These are phyloP conservation scores for Lysiphlebus fabarum DNA, from an alignment of 1,140 invertebrate genomes.

Conservation along the genomic window DNA sequence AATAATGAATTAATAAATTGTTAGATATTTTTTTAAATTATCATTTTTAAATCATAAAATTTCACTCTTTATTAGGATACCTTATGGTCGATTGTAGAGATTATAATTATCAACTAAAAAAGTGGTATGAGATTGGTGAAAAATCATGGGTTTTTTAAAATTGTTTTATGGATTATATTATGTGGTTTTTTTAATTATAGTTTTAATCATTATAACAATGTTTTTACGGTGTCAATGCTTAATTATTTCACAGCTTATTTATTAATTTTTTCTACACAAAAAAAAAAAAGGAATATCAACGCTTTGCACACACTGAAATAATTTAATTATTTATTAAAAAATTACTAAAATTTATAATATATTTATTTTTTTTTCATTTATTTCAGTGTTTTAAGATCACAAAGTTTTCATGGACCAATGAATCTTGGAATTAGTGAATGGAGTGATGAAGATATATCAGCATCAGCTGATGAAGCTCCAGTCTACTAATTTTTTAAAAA, in stretches of 20 bases:
- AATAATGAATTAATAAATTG: slow-evolving; percentile 12
- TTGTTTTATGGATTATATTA: slow-evolving; percentile 22
- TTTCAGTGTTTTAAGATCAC: slow-evolving; percentile 57
- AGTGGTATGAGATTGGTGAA: slow-evolving; percentile 32
- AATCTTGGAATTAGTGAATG: slow-evolving; percentile 38
- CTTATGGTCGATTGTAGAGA: slow-evolving; percentile 44
- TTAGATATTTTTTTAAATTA: slow-evolving; percentile 28
- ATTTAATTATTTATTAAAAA: too few species aligned
- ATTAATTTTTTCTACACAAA: not conserved
- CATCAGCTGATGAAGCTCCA: slow-evolving; percentile 40
- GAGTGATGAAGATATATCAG: slow-evolving; percentile 41
- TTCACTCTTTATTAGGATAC: slow-evolving; percentile 40
- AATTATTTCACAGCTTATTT: not conserved
- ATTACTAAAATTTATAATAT: too few species aligned
- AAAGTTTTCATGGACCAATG: slow-evolving; percentile 57
- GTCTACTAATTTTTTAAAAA: slow-evolving; percentile 22
- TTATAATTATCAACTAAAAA: slow-evolving; percentile 31
- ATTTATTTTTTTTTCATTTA: too few species aligned
- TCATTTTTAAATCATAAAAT: slow-evolving; percentile 20
- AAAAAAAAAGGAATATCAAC: too few species aligned
- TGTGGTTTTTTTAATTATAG: slow-evolving; percentile 20
- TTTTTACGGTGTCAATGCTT: not conserved
- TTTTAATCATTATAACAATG: slow-evolving; percentile 1
- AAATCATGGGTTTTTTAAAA: slow-evolving; percentile 9
- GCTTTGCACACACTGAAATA: too few species aligned